Evolutionary conservation across 1,140 invertebrate genomes (phyloP), one percentile per base, ranked within the genome.

Genomic region (Drosophila sechellia): DNA sequence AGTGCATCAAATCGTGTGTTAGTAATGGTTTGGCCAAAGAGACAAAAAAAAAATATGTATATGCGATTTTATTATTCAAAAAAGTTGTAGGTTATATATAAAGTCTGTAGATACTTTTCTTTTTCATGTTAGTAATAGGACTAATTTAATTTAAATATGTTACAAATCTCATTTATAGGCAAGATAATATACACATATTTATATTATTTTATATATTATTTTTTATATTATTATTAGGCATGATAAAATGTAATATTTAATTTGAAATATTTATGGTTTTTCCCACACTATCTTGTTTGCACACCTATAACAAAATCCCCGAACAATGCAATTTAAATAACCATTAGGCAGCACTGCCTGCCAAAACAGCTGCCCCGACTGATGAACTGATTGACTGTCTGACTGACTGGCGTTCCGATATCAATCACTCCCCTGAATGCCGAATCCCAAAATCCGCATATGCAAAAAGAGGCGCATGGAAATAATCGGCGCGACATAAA

Each of bases 331-430:
- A 57, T 70, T 79, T 58, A 63, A 76, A 75, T 77, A 37, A 49
- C 35, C 72, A 84, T 81, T 60, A 66, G 27, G 22, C 22, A 39
- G 13, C 11, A 45, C 4, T 40, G 65, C n/a, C 53, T 59, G 35
- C 27, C 49, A 76, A 77, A 77, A 39, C 83, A 86, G 84, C 84
- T 89, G 81, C 69, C 35, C 59, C 20, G 25, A 11, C 58, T 46
- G 37, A 59, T 57, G 42, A 35, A n/a, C 40, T 35, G 54, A 15
- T n/a, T 25, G 13, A 10, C 57, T 69, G 60, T n/a, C 39, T 39
- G 65, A 46, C 68, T 65, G 46, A 31, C 31, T 31, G 31, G 0
- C 31, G 8, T 8, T 75, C 53, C 49, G 57, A 77, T 54, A 77
- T 77, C 74, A 77, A 77, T 77, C 74, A 77, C 73, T 77, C 63